phyloP scores from a whole-genome alignment of 1,140 invertebrate species.

The Bicyclus anynana region DNA sequence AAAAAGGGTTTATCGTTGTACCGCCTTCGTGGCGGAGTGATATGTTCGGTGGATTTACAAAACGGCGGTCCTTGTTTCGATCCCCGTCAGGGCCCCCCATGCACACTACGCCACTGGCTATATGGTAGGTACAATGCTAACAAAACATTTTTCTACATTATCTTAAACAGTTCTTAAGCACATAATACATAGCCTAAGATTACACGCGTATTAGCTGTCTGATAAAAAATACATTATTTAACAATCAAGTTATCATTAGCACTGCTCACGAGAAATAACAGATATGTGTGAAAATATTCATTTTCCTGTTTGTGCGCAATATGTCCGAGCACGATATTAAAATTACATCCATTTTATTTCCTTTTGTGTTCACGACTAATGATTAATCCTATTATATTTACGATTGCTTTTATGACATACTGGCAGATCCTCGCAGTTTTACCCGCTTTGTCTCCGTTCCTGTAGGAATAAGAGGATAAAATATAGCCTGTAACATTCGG shows the following conservation, averaged over 20 bases:
- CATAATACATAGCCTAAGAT: neutral
- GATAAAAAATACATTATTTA: slow-evolving; percentile 25
- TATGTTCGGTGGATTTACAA: no score
- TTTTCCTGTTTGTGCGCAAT: slow-evolving; percentile 23
- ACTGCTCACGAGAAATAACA: slow-evolving; percentile 20
- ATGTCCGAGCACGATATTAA: slow-evolving; percentile 8
- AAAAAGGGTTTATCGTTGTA: no score
- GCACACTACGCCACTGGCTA: no score
- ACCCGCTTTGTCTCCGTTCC: no score
- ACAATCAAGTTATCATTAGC: slow-evolving; percentile 25
- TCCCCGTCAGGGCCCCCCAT: no score
- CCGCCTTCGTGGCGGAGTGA: no score
- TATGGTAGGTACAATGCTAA: neutral
- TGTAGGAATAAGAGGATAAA: no score
- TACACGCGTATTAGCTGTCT: slow-evolving; percentile 3
- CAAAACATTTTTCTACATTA: neutral
- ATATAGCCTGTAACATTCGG: no score
- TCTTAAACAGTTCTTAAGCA: slow-evolving; percentile 8
- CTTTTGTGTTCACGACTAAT: neutral
- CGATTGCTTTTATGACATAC: neutral
- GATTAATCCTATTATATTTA: neutral
- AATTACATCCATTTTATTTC: slow-evolving; percentile 2
- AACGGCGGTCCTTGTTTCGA: no score
- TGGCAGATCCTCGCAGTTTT: no score
- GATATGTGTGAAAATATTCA: slow-evolving; percentile 23